These are phyloP conservation scores for Dendroctonus ponderosae DNA, from an alignment of 1,140 invertebrate genomes.

Conservation along the genomic window DNA sequence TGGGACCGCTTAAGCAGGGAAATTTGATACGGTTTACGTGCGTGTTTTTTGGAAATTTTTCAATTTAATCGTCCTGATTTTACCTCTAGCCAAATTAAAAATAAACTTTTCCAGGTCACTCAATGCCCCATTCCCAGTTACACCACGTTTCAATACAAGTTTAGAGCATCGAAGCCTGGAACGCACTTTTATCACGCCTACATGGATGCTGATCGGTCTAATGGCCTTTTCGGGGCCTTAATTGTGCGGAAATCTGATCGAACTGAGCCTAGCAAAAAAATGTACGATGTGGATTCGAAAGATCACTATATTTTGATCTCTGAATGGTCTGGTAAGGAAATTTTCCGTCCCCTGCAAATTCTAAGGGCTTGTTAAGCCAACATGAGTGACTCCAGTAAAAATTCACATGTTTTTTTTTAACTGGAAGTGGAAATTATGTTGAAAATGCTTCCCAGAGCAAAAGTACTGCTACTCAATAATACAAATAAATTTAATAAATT, in stretches of 20 bases:
- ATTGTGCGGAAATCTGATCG: conserved; percentile 72
- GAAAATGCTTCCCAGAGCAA: too few species aligned
- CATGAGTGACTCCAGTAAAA: too few species aligned
- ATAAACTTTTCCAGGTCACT: conserved; percentile 50
- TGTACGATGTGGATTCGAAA: conserved; percentile 77
- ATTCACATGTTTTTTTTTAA: too few species aligned
- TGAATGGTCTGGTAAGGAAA: conserved; percentile 59
- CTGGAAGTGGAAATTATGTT: too few species aligned
- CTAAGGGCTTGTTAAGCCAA: neutral
- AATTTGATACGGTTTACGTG: too few species aligned
- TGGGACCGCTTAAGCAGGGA: too few species aligned
- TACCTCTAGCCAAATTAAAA: neutral
- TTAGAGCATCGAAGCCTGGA: conserved; percentile 66
- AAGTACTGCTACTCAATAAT: too few species aligned
- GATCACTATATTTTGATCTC: conserved; percentile 73
- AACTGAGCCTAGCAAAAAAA: conserved; percentile 62
- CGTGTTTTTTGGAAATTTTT: too few species aligned
- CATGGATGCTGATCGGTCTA: conserved; percentile 68
- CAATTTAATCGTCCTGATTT: too few species aligned
- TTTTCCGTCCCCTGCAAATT: too few species aligned
- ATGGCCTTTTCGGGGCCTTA: conserved; percentile 76
- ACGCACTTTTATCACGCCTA: conserved; percentile 77
- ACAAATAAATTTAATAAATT: too few species aligned
- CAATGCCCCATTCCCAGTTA: conserved; percentile 81
- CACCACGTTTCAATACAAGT: conserved; percentile 81